Evolutionary conservation across 2,888 invertebrate genomes (phyloP), one percentile per base, ranked within the genome.

Genomic region (Pyrrhia umbra): DNA sequence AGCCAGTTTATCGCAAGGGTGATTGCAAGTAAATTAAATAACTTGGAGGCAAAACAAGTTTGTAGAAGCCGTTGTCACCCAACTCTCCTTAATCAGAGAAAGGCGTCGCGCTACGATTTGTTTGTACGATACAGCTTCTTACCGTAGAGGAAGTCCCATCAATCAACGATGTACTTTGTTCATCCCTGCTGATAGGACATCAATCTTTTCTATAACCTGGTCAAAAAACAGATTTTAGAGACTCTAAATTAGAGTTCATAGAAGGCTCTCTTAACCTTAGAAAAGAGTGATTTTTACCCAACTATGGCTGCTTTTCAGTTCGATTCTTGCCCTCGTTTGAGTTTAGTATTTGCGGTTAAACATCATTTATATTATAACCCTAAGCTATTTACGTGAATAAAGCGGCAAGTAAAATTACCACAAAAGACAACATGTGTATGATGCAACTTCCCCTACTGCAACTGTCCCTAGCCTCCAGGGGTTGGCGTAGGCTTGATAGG

Each of bases 401-500:
- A n/a, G n/a, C n/a, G n/a, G n/a, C n/a, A n/a, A n/a, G n/a, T n/a
- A n/a, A n/a, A n/a, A n/a, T n/a, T n/a, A n/a, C n/a, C n/a, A n/a
- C n/a, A n/a, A n/a, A n/a, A n/a, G n/a, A n/a, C n/a, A n/a, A n/a
- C n/a, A n/a, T n/a, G n/a, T n/a, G 8, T 10, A 8, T 30, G 10
- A 13, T 30, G 0, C 30, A 30, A 2, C 30, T 30, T 9, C 4
- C 5, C 21, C n/a, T 45, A 39, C 27, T 51, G 55, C 55, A 47
- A 60, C 8, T 34, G 30, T 45, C 13, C 20, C n/a, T 20, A 60
- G 67, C 56, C 43, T 47, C 62, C 62, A 68, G 62, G 68, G 74
- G 56, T 30, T 54, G 18, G 0, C 6, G 20, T 42, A 57, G 25
- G 30, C 27, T 42, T 25, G 27, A 27, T 51, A 55, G 50, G 51